phyloP scores from a whole-genome alignment of 2,113 vertebrate species.

The Fulmarus glacialis region DNA sequence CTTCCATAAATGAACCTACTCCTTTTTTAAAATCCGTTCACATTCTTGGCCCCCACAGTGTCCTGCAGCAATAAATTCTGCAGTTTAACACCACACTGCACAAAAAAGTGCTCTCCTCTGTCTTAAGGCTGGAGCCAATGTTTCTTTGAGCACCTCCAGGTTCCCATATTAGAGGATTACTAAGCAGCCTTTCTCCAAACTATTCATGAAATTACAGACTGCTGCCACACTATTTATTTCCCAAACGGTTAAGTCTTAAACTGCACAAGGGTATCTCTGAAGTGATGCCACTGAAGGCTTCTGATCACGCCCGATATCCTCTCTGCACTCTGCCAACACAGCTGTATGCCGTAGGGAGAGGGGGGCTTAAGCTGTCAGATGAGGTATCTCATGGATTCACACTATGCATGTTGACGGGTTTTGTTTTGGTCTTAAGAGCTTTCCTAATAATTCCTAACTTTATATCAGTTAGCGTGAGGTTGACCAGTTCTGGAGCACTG shows the following conservation, averaged over 20 bases:
- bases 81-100: not conserved
- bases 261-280: not conserved
- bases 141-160: not conserved
- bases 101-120: not conserved
- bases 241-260: fast-evolving
- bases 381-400: not conserved
- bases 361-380: not conserved
- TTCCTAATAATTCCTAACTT: not conserved
- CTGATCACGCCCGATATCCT: fast-evolving
- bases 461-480: not conserved
- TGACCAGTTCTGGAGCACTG: not conserved
- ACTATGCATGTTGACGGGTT: fast-evolving
- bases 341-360: fast-evolving
- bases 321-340: not conserved
- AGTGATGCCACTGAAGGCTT: not conserved
- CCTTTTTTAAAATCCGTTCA: not conserved
- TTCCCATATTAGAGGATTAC: not conserved
- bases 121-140: not conserved
- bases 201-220: not conserved
- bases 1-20: not conserved
- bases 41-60: not conserved
- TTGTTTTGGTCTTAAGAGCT: not conserved
- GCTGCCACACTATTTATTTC: not conserved
- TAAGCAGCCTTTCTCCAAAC: not conserved
- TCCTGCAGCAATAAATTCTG: not conserved